Evolutionary conservation across 2,113 vertebrate genomes (phyloP).

Genomic region (Columba livia): DNA sequence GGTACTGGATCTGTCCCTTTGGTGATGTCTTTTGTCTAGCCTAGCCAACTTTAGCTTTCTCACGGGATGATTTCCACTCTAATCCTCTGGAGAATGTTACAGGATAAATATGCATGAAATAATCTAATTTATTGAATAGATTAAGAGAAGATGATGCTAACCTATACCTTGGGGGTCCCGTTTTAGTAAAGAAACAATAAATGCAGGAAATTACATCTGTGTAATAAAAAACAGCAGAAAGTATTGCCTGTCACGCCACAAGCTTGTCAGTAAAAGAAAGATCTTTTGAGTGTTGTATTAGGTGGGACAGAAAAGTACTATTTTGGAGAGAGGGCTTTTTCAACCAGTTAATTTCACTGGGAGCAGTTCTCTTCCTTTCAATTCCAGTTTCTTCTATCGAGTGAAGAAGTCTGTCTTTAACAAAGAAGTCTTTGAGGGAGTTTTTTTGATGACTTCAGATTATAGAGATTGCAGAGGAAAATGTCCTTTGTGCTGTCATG

Average conservation of each 20-base stretch:
- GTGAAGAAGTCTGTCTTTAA: background rate
- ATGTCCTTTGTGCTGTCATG: background rate
- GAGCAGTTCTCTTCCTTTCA: background rate
- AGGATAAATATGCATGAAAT: background rate
- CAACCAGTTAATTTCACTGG: background rate
- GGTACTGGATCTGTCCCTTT: background rate
- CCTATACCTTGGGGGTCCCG: fast-evolving
- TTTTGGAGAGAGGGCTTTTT: background rate
- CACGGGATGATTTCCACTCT: background rate
- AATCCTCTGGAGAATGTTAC: background rate
- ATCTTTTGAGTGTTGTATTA: background rate
- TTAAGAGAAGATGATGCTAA: background rate
- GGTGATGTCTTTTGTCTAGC: background rate
- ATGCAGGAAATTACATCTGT: background rate
- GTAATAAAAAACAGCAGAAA: background rate
- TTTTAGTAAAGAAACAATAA: background rate
- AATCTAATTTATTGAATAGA: background rate
- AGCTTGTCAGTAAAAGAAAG: background rate
- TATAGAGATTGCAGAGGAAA: background rate
- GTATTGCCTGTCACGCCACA: background rate
- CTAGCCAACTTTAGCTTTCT: background rate
- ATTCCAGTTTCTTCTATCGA: background rate
- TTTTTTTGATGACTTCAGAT: background rate
- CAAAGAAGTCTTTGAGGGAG: background rate
- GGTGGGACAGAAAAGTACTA: background rate